phyloP scores from a whole-genome alignment of 2,797 vertebrate species.

The Pitangus sulphuratus region DNA sequence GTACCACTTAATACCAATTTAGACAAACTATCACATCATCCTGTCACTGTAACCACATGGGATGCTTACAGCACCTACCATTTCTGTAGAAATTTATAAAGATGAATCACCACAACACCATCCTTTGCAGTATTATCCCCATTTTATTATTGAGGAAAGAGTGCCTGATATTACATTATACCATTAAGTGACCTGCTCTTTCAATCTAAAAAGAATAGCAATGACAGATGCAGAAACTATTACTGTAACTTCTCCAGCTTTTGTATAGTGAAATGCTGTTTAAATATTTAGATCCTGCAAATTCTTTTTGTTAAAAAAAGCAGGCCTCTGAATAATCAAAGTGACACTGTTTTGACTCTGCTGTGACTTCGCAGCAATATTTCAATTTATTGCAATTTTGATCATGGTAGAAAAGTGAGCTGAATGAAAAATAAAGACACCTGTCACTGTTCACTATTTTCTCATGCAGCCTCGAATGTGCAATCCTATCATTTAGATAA shows the following conservation, averaged over 20 bases:
- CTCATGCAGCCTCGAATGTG: background rate
- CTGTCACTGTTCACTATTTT: background rate
- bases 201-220: background rate
- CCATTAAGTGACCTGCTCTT: background rate
- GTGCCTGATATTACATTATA: background rate
- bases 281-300: conserved; percentile 28
- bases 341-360: background rate
- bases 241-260: background rate
- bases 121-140: background rate
- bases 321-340: background rate
- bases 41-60: conserved; percentile 42
- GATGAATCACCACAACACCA: conserved; percentile 4
- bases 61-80: conserved; percentile 5
- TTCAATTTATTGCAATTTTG: conserved; percentile 21
- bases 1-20: conserved; percentile 29
- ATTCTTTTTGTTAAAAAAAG: background rate
- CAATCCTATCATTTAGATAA: background rate
- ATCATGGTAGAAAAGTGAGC: background rate
- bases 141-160: background rate
- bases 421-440: conserved; percentile 14
- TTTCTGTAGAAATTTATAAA: conserved; percentile 17
- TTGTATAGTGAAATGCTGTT: conserved; percentile 22
- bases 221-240: background rate
- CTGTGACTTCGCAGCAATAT: background rate
- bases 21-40: conserved; percentile 41